Conservation (phyloP, 1,140 invertebrate species). For the Thaumetopoea pityocampa region DNA sequence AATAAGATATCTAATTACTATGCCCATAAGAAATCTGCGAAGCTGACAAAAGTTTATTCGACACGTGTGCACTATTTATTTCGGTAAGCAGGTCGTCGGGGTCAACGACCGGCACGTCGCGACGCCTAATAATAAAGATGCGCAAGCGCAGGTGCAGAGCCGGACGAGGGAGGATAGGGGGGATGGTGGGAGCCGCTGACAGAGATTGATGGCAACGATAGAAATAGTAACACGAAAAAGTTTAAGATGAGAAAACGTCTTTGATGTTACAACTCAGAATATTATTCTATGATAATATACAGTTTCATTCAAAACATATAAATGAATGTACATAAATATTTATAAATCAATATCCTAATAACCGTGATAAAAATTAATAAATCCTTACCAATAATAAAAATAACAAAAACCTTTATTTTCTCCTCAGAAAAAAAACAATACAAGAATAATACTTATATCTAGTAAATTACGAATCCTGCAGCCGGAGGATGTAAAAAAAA, state of each 20-base stretch:
- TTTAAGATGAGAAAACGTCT: conserved; percentile 7
- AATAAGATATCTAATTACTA: conserved; percentile 1
- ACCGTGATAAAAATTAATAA: no score
- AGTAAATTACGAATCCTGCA: no score
- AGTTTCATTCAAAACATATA: conserved; percentile 8
- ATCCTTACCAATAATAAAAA: no score
- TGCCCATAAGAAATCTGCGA: conserved; percentile 7
- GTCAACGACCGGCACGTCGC: conserved; percentile 53
- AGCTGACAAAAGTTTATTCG: conserved; percentile 24
- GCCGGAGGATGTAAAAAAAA: no score
- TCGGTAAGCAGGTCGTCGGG: conserved; percentile 62
- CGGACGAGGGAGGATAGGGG: conserved; percentile 17
- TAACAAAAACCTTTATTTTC: no score
- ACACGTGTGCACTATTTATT: conserved; percentile 49
- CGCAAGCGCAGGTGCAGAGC: conserved; percentile 47
- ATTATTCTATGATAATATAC: no score
- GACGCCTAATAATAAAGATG: conserved; percentile 54
- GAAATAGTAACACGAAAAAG: conserved; percentile 16
- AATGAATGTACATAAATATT: conserved; percentile 4
- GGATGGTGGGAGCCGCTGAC: conserved; percentile 2
- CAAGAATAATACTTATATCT: no score
- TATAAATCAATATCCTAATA: no score
- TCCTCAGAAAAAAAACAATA: background rate
- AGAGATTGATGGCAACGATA: conserved; percentile 27
- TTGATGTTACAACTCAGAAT: conserved; percentile 12